These are phyloP conservation scores for Mus caroli DNA, from an alignment of 2,797 vertebrate species.

Conservation along the genomic window DNA sequence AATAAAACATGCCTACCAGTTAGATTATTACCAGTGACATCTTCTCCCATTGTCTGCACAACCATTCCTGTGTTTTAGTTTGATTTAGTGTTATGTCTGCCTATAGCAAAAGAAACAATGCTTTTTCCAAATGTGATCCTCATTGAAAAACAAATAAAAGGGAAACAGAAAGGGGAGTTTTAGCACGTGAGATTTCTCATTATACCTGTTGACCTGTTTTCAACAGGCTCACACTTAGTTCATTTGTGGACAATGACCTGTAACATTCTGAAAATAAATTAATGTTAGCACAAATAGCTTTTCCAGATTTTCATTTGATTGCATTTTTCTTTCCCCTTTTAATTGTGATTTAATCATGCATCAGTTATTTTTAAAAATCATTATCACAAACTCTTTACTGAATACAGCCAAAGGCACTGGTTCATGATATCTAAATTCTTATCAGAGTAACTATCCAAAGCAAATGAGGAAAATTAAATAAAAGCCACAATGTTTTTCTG, in stretches of 20 bases:
- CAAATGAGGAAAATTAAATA: slow-evolving; percentile 59
- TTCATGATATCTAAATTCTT: slow-evolving; percentile 68
- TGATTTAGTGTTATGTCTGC: background rate
- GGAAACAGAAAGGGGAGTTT: background rate
- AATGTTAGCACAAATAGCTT: background rate
- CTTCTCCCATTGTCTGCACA: background rate
- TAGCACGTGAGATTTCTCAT: slow-evolving; percentile 47
- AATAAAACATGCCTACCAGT: background rate
- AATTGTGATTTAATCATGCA: slow-evolving; percentile 59
- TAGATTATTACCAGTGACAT: background rate
- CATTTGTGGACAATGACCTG: background rate
- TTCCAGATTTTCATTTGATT: background rate
- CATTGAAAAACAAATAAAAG: slow-evolving; percentile 44
- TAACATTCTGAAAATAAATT: slow-evolving; percentile 58
- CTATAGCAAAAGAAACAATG: background rate
- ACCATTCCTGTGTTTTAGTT: background rate
- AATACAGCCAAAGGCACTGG: slow-evolving; percentile 35
- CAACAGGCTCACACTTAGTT: background rate
- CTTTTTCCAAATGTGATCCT: background rate
- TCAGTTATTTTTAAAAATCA: slow-evolving; percentile 4
- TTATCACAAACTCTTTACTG: slow-evolving; percentile 54
- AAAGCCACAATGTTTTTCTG: slow-evolving; percentile 55
- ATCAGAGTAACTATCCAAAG: slow-evolving; percentile 65
- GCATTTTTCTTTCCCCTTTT: slow-evolving; percentile 43
- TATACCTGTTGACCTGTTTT: slow-evolving; percentile 41